Conservation (phyloP, 1,140 invertebrate species). For the Spodoptera frugiperda region DNA sequence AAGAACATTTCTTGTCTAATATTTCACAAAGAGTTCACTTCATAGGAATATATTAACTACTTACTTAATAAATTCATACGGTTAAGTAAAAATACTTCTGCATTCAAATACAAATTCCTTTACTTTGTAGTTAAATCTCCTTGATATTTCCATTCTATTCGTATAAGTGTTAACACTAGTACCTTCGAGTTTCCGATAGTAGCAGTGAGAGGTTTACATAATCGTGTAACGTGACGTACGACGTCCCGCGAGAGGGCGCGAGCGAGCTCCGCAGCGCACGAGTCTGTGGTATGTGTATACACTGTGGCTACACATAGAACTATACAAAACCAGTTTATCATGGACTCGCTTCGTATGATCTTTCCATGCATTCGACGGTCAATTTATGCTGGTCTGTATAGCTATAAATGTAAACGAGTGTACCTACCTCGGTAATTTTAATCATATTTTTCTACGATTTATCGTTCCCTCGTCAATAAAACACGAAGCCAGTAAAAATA, state of each 20-base stretch:
- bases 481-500: slow-evolving; percentile 16
- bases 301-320: too few relatives aligned
- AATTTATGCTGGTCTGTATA: background rate
- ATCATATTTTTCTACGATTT: slow-evolving; percentile 17
- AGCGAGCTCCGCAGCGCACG: background rate
- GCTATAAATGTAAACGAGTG: background rate
- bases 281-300: background rate
- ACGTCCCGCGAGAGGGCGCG: slow-evolving; percentile 1
- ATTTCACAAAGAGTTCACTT: too few relatives aligned
- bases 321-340: too few relatives aligned
- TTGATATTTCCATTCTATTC: too few relatives aligned
- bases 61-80: too few relatives aligned
- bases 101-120: too few relatives aligned
- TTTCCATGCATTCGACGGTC: background rate
- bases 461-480: slow-evolving; percentile 4
- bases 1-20: too few relatives aligned
- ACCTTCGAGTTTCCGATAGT: slow-evolving; percentile 4
- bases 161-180: background rate
- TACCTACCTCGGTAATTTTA: background rate
- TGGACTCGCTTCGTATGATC: too few relatives aligned
- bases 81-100: too few relatives aligned
- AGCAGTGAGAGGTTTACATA: slow-evolving; percentile 11
- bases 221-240: slow-evolving; percentile 15
- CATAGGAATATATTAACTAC: too few relatives aligned
- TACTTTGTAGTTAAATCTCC: too few relatives aligned